Base-by-base conservation (phyloP, 2,797 vertebrate species). In the Trachops cirrhosus region DNA sequence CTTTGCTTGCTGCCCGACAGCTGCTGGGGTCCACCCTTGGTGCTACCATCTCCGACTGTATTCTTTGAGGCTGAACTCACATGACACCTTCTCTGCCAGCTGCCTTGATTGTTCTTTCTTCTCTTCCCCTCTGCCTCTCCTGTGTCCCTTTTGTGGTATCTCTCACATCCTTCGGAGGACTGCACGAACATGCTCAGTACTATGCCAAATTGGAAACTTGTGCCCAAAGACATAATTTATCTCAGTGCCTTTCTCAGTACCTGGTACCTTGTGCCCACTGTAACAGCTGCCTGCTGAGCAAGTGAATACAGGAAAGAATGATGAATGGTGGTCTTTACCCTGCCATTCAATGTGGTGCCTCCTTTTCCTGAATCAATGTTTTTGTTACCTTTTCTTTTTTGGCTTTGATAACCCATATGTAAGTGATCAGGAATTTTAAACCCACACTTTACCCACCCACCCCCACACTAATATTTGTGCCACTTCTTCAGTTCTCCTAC, bases 401-500 rank as follows among this genome's bases (percentile, higher is more conserved):
- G 3, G 15, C 8, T 16, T 67, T 32, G 29, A 84, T 34, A 87
- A 84, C 1, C 3, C 12, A 52, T 86, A 89, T 71, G 71, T 46
- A 70, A 26, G 41, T 50, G 24, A 64, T 85, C 4, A 4, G 46
- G 46, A 68, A 83, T 54, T 75, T 70, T 48, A 74, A 39, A 70
- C 26, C 50, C 57, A 62, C 18, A 34, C 29, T 32, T 62, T 15
- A 9, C 32, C 22, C n/a, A n/a, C n/a, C n/a, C n/a, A n/a, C n/a
- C 39, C 32, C 50, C 37, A 62, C 37, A 52, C 6, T 79, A 62
- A 90, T 50, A 54, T 87, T 39, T 37, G 8, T 22, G 62, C 48
- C n/a, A 8, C 44, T 80, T 94, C 41, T 83, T 71, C 57, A 82
- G 52, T 78, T 96, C 77, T 87, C 78, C 80, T 93, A n/a, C 48